Base-by-base conservation (phyloP, 2,888 invertebrate species). In the Orchestes rusci region DNA sequence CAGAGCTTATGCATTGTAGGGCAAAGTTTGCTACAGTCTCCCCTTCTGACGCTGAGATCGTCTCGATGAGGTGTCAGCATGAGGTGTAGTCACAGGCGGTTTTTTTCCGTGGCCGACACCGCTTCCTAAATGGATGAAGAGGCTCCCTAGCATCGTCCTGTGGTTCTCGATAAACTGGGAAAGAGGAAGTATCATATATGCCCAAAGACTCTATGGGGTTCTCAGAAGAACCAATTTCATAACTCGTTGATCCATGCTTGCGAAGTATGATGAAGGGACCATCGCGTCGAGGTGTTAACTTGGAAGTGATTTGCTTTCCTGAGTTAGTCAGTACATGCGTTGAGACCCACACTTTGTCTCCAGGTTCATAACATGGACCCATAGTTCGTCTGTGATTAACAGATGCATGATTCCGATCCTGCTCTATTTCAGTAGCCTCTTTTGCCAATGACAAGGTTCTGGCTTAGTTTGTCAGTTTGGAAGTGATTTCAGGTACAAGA, bases 281-380 rank as follows among this genome's bases (percentile, higher is more conserved):
- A 40, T 41, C 45, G 18, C 32, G 34, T 16, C 32, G 34, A 19
- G 49, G 45, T 13, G 41, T 42, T 3, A 49, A 40, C 16, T 45
- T 45, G 2, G 40, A 17, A 2, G 45, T 40, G 20, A 19, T 36
- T 2, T 10, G 29, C 3, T 16, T 18, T 15, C 33, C 41, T 4
- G 37, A 13, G 12, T 40, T 45, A 19, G 41, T 45, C 5, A 33
- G 19, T 13, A 31, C 19, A 37, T 49, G 42, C 3, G 19, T 37
- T 2, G 34, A 34, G 3, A 45, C 42, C 10, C 40, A 19, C 7
- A 50, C 39, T 13, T 34, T 27, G 20, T 41, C 39, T 3, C 34
- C 29, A 15, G 8, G 17, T 8, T 35, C 16, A 12, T 17, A 19
- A 1, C 12, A 7, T 31, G 31, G 31, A 5, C 8, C 5, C 12